Evolutionary conservation across 2,113 vertebrate genomes (phyloP), one percentile per base, ranked within the genome.

Genomic region (Calyptommatus sinebrachiatus): DNA sequence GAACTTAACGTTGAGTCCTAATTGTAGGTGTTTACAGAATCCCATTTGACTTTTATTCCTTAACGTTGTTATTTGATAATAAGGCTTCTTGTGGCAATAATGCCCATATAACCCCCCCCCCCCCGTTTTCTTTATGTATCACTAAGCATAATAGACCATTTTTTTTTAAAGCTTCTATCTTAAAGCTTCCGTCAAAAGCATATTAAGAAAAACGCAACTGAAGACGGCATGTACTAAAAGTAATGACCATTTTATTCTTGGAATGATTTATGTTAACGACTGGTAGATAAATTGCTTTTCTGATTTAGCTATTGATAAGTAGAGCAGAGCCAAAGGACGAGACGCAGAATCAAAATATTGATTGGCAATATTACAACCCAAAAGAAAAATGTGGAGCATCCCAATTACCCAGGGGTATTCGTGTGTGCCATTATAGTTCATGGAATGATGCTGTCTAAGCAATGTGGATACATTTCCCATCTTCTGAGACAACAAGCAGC

Each of bases 221-320:
- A 66, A 41, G 48, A 26, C 29, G 41, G 50, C 21, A 29, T 50
- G 7, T 71, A 41, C 77, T 84, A 81, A 83, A 24, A 41, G 35
- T 41, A 41, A 45, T 80, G 67, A 81, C 48, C 14, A 31, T 78
- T 91, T 89, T 77, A 78, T 75, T 16, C 3, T 78, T 75, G 41
- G 79, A 86, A 84, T 46, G 53, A 67, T 76, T 71, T 77, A 72
- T 76, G 70, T 41, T 87, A 24, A 0, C 0, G 74, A 78, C 24
- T 45, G 61, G 75, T 79, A 66, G 29, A 50, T 50, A 71, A 28
- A 35, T 50, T 22, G 12, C 16, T 50, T 26, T 71, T 6, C 24
- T 50, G 26, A 50, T n/a, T 4, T 46, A 1, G 62, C 22, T 41
- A 46, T 35, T 66, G 63, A 22, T 61, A 28, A 22, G 28, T 77